Evolutionary conservation across 2,113 vertebrate genomes (phyloP), one percentile per base, ranked within the genome.

Genomic region (Cariama cristata): DNA sequence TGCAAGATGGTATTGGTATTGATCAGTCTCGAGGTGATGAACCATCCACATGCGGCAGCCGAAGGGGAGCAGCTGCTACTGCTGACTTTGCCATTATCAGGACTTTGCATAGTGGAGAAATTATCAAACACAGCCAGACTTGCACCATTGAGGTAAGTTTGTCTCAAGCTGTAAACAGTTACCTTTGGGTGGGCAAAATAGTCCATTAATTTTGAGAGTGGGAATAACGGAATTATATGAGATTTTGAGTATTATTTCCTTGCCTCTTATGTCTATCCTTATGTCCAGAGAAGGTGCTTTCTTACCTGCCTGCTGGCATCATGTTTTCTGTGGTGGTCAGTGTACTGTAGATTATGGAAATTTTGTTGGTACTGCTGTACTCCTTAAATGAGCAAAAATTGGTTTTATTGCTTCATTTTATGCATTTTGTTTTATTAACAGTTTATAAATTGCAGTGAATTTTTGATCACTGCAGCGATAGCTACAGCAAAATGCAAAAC

Each of bases 101-200:
- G 96, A 98, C 98, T 33, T 97, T 99, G 74, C 98, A 97, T 62
- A 98, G 98, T 50, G 99, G 98, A 93, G 99, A 99, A 95, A 97
- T 98, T 14, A 96, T 98, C 90, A 98, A 96, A 80, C 98, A 98
- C 74, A 98, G 99, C 40, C 98, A 99, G 92, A 98, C 97, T 23
- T 99, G 99, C 96, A 98, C 98, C 72, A 97, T 97, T 97, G 99
- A 99, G 98, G 99, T 99, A 98, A 96, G 98, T 98, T 76, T 91
- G 56, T 84, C 42, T 93, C 26, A 13, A 38, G 17, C 26, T 81
- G 10, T 55, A 40, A 72, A 16, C 12, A 64, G 14, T 60, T 64
- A 32, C 42, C 75, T 81, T 45, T 33, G 3, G 35, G 22, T 4
- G 26, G 8, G 24, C 44, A 44, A 76, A 64, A 47, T 20, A 71